Base-by-base conservation (phyloP, 1,140 invertebrate genomes). In the Geopemphigus sp. region DNA sequence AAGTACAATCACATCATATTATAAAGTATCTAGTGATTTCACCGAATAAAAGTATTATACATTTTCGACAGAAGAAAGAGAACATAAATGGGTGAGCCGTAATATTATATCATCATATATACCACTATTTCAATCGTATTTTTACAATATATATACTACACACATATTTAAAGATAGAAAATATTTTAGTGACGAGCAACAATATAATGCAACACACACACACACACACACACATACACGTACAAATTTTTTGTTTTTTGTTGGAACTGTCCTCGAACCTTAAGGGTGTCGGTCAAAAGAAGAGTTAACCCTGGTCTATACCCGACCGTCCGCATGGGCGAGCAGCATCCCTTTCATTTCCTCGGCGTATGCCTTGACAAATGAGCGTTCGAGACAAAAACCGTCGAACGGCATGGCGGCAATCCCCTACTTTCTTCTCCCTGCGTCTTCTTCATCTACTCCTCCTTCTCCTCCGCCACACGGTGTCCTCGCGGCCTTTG, bases 321-420 rank as follows among this genome's bases (percentile, higher is more conserved):
- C 72, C 32, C 72, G 17, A n/a, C 66, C 17, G 3, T 29, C 14
- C 64, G 39, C 39, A 3, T 2, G 3, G 24, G 39, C 19, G 3
- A n/a, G 22, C 64, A 24, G 56, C 73, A 47, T 63, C 57, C 73
- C 24, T 78, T 45, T 50, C 57, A 78, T 78, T 78, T 47, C 57
- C 56, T 61, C 56, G 24, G 74, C 39, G 10, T 63, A 57, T 45
- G 56, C 74, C 74, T 78, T 78, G 74, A 78, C 74, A 78, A 78
- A 78, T 78, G 74, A 78, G 74, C 74, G 74, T 78, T 78, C 74
- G 74, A 78, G 74, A 78, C 74, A 78, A 78, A 78, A 78, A 78
- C 74, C 74, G 57, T 78, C 56, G 74, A 78, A 78, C 74, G 74
- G 57, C 47, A 22, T 10, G 4, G 47, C 47, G 47, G 47, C 47